Conservation (phyloP, 2,113 vertebrate genomes). For the Brienomyrus brachyistius region DNA sequence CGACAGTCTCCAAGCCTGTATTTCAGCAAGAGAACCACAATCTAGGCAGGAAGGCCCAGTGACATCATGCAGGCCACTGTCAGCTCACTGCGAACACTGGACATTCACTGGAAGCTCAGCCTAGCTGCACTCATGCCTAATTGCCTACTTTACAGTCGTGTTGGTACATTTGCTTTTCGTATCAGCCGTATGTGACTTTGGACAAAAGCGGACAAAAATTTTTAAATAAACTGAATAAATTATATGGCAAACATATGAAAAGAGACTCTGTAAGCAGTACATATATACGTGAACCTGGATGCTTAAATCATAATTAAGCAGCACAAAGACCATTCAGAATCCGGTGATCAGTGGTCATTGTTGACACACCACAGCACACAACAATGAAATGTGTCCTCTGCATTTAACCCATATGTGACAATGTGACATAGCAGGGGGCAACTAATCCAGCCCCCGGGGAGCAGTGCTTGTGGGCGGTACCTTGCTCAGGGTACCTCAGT, state of each 20-base stretch:
- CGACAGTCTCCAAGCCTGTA: neutral
- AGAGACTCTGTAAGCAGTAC: neutral
- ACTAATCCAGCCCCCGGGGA: too few species aligned
- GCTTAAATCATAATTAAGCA: neutral
- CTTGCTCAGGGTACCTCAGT: too few species aligned
- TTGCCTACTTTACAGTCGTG: neutral
- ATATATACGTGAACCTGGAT: neutral
- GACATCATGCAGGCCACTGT: neutral
- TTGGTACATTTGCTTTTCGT: neutral
- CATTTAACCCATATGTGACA: too few species aligned
- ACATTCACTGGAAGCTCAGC: neutral
- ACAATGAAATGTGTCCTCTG: too few species aligned
- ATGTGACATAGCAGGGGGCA: too few species aligned
- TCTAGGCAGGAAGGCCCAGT: neutral
- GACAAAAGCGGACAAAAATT: neutral
- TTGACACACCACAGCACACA: too few species aligned
- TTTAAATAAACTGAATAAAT: neutral
- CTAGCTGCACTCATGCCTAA: neutral
- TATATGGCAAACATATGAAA: neutral
- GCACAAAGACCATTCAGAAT: neutral
- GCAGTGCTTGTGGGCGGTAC: too few species aligned
- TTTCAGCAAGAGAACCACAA: neutral
- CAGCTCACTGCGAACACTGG: neutral
- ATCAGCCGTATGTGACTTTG: neutral
- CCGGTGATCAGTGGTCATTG: too few species aligned